These are phyloP conservation scores for Kobus ellipsiprymnus DNA, from an alignment of 2,113 vertebrate genomes.

Conservation along the genomic window DNA sequence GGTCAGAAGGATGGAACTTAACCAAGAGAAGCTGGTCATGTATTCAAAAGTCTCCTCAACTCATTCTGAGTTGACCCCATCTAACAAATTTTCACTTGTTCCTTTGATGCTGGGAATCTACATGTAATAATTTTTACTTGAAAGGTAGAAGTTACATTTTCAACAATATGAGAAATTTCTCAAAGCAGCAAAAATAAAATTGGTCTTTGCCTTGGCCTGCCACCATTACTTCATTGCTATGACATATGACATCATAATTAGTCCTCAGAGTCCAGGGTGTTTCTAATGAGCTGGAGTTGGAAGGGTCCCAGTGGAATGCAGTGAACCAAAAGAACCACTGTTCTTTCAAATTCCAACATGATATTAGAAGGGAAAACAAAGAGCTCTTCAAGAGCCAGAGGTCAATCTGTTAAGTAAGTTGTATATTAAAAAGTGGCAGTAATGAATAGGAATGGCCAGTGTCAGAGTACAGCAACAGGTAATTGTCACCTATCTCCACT, in stretches of 20 bases:
- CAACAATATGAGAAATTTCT: conserved; percentile 44
- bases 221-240: conserved; percentile 69
- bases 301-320: conserved; percentile 73
- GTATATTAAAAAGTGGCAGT: conserved; percentile 44
- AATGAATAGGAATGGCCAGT: background rate
- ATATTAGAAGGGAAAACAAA: conserved; percentile 62
- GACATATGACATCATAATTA: conserved; percentile 73
- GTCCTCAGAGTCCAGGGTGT: conserved; percentile 67
- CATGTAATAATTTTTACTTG: conserved; percentile 31
- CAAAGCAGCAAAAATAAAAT: conserved; percentile 51
- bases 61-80: background rate
- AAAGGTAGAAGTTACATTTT: conserved; percentile 17
- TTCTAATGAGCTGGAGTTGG: conserved; percentile 72
- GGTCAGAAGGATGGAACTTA: background rate
- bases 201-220: conserved; percentile 52
- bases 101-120: conserved; percentile 14
- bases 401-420: conserved; percentile 51
- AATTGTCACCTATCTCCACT: background rate
- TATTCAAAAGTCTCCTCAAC: background rate
- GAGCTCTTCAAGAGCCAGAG: conserved; percentile 52
- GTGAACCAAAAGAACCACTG: conserved; percentile 69
- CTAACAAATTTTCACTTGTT: background rate
- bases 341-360: conserved; percentile 72
- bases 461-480: background rate
- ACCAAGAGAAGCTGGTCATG: background rate